These are phyloP conservation scores for Anneissia japonica DNA, from an alignment of 35 echinoderm and acorn worm species.

Conservation along the genomic window DNA sequence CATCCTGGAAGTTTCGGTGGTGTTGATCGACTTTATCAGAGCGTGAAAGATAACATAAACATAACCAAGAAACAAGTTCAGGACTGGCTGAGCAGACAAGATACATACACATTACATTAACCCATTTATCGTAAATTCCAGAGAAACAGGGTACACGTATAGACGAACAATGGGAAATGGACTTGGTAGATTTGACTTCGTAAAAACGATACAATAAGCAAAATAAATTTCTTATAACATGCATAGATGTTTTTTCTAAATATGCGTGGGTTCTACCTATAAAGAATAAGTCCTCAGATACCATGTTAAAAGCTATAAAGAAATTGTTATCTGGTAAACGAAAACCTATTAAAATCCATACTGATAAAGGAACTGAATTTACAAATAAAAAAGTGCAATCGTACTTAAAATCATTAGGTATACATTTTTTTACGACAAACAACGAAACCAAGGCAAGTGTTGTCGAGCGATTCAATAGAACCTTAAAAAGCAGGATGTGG, in stretches of 20 bases:
- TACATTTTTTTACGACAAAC: constrained; percentile 61
- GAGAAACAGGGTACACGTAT: constrained; percentile 1
- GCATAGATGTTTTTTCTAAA: too few relatives aligned
- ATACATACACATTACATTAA: constrained; percentile 37
- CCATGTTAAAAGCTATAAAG: too few relatives aligned
- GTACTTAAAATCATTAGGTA: constrained; percentile 19
- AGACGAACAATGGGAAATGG: constrained; percentile 16
- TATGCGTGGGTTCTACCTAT: too few relatives aligned
- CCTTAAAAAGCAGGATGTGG: constrained; percentile 53
- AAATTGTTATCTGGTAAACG: too few relatives aligned
- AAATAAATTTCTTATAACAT: too few relatives aligned
- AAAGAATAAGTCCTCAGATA: too few relatives aligned
- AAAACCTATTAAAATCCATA: too few relatives aligned
- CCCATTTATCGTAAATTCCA: neutral
- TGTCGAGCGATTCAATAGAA: constrained; percentile 69
- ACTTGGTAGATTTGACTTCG: constrained; percentile 10
- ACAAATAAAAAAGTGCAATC: constrained; percentile 55
- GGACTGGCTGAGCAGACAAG: neutral
- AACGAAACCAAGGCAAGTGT: constrained; percentile 73
- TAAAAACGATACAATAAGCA: too few relatives aligned
- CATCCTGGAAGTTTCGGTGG: constrained; percentile 22
- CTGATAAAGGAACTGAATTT: constrained; percentile 64
- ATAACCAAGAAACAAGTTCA: neutral
- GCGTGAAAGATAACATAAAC: neutral
- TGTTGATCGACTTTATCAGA: neutral